Conservation (phyloP, 2,113 vertebrate genomes). For the Ictalurus furcatus region DNA sequence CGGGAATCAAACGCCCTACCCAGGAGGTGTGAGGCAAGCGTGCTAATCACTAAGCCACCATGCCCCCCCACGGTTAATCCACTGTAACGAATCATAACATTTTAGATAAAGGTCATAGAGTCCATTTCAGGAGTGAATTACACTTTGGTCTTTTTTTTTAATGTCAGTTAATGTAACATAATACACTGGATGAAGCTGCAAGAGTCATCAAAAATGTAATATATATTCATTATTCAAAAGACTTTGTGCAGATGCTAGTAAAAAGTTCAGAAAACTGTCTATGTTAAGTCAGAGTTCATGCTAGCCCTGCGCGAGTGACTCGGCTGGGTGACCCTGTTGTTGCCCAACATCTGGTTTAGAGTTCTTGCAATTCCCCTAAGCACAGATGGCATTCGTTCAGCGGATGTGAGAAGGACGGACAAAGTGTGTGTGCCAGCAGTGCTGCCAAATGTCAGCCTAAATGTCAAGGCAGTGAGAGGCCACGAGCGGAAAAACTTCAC, state of each 20-base stretch:
- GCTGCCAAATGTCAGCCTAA: conserved; percentile 48
- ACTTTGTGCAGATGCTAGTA: neutral
- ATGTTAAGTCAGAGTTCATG: conserved; percentile 9
- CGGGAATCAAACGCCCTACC: too few species aligned
- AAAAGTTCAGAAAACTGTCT: neutral
- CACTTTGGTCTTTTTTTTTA: neutral
- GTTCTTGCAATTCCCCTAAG: conserved; percentile 29
- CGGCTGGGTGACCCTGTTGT: neutral
- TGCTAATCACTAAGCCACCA: too few species aligned
- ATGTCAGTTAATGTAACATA: neutral
- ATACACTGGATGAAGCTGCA: neutral
- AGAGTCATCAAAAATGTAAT: neutral
- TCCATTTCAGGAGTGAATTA: neutral
- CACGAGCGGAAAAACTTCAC: conserved; percentile 42
- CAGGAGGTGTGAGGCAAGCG: too few species aligned
- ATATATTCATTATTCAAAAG: neutral
- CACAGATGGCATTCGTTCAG: conserved; percentile 43
- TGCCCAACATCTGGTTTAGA: conserved; percentile 17
- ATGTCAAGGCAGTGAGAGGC: conserved; percentile 47
- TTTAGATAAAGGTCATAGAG: neutral
- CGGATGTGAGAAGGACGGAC: conserved; percentile 15
- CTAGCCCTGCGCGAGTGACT: neutral
- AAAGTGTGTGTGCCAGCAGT: conserved; percentile 22
- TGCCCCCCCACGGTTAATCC: neutral
- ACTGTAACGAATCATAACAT: neutral